Evolutionary conservation across 2,888 invertebrate species (phyloP).

Genomic region (Lottia gigantea): DNA sequence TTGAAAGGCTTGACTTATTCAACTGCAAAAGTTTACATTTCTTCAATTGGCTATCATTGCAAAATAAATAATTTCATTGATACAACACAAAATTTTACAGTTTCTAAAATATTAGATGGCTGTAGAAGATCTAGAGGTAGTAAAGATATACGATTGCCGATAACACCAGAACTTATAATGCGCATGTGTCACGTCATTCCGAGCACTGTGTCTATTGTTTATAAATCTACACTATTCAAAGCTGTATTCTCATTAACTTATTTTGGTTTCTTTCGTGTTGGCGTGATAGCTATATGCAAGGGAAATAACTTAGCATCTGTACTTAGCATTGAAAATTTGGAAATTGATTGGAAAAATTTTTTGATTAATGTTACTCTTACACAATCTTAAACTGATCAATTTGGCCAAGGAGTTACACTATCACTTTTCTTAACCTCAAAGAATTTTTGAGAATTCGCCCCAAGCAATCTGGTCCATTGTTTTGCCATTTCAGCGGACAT

Average conservation of each 20-base stretch:
- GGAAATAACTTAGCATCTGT: no score
- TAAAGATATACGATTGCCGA: not conserved
- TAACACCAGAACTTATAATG: not conserved
- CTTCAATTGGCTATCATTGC: not conserved
- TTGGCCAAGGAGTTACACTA: not conserved
- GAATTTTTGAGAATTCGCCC: not conserved
- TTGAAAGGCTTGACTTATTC: not conserved
- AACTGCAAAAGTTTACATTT: not conserved
- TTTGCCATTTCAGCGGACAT: slow-evolving; percentile 8
- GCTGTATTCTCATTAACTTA: no score
- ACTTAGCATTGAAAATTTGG: no score
- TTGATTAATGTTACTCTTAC: no score
- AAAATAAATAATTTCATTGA: not conserved
- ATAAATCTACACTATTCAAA: no score
- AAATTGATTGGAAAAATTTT: no score
- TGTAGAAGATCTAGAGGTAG: not conserved
- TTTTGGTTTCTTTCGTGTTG: no score
- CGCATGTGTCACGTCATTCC: not conserved
- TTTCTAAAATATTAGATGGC: slow-evolving; percentile 3
- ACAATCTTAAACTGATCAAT: not conserved
- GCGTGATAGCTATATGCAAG: no score
- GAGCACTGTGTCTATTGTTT: no score
- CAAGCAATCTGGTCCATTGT: not conserved
- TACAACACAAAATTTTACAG: not conserved
- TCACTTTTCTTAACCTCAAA: no score